Base-by-base conservation (phyloP, 2,113 vertebrate species). In the Lethenteron reissneri region DNA sequence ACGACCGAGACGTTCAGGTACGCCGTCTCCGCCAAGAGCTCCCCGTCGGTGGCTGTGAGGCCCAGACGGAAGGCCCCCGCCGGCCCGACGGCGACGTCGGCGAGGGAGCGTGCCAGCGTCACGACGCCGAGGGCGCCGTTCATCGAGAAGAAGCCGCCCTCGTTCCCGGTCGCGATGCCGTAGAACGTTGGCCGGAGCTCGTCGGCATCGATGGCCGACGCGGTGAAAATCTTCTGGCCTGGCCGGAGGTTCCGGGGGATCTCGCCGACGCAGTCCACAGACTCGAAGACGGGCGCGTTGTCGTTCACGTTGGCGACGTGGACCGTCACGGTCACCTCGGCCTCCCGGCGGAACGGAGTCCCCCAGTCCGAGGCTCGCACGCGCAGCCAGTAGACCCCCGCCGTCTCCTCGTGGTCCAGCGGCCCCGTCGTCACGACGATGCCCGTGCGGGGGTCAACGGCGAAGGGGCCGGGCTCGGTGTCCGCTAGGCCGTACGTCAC, bases 351-450 rank as follows among this genome's bases (percentile, higher is more conserved):
- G 73, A 96, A 97, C 1, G 94, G 94, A 1, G 90, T 89, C 4
- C 94, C 94, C 94, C 94, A 99, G 77, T 99, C 94, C 0, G 94
- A 99, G 41, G 91, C 94, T 77, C 94, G 82, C 17, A 95, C 87
- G 3, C 85, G 80, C 17, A 19, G 17, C 17, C 17, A 19, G 17
- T 19, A 19, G 17, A 19, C 17, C 17, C 17, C 17, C 17, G 17
- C 17, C 17, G 17, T 19, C 17, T 19, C 17, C 17, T 19, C 17
- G 17, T 19, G 17, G 17, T 19, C 17, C 17, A 19, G 17, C 17
- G 17, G 17, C 17, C 17, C 17, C 17, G 17, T 19, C 17, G 17
- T 19, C 17, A 19, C 17, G 17, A 19, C 17, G 17, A 19, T 19
- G 17, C 17, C 17, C 17, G 17, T 19, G 17, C 17, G 77, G 97